Evolutionary conservation across 1,140 invertebrate genomes (phyloP).

Genomic region (Tenebrio molitor): DNA sequence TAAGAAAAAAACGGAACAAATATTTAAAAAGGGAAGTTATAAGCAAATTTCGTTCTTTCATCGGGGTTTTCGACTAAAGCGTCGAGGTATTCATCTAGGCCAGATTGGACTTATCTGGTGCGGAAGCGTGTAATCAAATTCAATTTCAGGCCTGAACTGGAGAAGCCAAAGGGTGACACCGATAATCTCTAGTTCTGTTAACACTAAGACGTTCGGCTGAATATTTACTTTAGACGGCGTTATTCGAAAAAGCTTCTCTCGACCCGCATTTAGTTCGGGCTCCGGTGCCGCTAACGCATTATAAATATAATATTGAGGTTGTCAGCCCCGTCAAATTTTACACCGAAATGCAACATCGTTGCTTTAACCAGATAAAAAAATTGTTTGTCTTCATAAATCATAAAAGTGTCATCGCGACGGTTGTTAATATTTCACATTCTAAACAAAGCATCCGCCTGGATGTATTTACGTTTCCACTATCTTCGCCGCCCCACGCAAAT

Average conservation of each 20-base stretch:
- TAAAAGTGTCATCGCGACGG: constrained; percentile 4
- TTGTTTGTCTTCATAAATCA: constrained; percentile 35
- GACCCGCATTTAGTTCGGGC: background rate
- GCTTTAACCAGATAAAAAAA: constrained; percentile 27
- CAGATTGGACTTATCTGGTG: constrained; percentile 58
- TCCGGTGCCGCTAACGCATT: background rate
- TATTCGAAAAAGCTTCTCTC: constrained; percentile 9
- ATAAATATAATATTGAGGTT: background rate
- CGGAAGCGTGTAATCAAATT: constrained; percentile 60
- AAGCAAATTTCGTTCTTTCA: constrained; percentile 54
- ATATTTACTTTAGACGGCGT: constrained; percentile 20
- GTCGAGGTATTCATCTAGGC: constrained; percentile 53
- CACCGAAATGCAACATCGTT: constrained; percentile 24
- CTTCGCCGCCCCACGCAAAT: constrained; percentile 10
- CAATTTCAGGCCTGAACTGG: constrained; percentile 54
- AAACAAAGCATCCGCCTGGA: constrained; percentile 10
- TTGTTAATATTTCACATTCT: constrained; percentile 30
- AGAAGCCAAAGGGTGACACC: constrained; percentile 50
- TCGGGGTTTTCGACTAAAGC: constrained; percentile 29
- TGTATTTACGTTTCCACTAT: constrained; percentile 1
- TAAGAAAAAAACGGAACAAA: constrained; percentile 44
- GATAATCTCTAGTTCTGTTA: constrained; percentile 55
- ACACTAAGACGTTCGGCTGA: constrained; percentile 33
- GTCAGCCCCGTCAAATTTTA: constrained; percentile 11
- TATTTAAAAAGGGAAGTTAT: constrained; percentile 55